Percentiles rank a stretch among this genome's conserved stretches.
Evolutionary conservation across 2,113 vertebrate species (phyloP).

Genomic region (Verasper variegatus): DNA sequence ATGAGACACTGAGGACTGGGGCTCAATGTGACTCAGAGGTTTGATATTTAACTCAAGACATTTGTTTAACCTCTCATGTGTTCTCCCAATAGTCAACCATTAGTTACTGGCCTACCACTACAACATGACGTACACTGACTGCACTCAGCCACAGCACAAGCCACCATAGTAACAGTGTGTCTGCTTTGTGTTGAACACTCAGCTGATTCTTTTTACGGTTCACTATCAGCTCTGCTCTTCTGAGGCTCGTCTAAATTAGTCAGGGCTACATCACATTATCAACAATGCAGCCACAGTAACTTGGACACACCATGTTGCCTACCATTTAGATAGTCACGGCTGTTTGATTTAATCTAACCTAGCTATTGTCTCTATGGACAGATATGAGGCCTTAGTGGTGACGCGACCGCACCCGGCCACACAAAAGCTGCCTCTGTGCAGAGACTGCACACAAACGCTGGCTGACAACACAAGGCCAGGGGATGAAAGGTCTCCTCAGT

Average conservation of each 20-base stretch:
- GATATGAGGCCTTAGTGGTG: slow-evolving; percentile 65
- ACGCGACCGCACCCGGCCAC: slow-evolving; percentile 60
- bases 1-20: neutral
- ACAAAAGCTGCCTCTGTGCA: slow-evolving; percentile 76
- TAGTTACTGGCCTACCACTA: slow-evolving; percentile 16
- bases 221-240: slow-evolving; percentile 54
- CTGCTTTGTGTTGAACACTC: slow-evolving; percentile 29
- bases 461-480: slow-evolving; percentile 59
- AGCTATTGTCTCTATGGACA: slow-evolving; percentile 65
- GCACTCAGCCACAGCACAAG: neutral
- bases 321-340: slow-evolving; percentile 73
- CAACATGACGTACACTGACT: neutral
- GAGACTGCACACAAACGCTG: slow-evolving; percentile 67
- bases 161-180: slow-evolving; percentile 1
- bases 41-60: slow-evolving; percentile 68
- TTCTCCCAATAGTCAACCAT: slow-evolving; percentile 33
- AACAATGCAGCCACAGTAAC: slow-evolving; percentile 53
- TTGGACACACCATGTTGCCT: slow-evolving; percentile 53
- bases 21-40: slow-evolving; percentile 27
- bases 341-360: slow-evolving; percentile 78
- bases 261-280: slow-evolving; percentile 56
- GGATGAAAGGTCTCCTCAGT: slow-evolving; percentile 79
- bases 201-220: slow-evolving; percentile 43
- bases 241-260: slow-evolving; percentile 58
- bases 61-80: slow-evolving; percentile 60